These are phyloP conservation scores for Aphis gossypii DNA, from an alignment of 1,140 invertebrate species.

Conservation along the genomic window DNA sequence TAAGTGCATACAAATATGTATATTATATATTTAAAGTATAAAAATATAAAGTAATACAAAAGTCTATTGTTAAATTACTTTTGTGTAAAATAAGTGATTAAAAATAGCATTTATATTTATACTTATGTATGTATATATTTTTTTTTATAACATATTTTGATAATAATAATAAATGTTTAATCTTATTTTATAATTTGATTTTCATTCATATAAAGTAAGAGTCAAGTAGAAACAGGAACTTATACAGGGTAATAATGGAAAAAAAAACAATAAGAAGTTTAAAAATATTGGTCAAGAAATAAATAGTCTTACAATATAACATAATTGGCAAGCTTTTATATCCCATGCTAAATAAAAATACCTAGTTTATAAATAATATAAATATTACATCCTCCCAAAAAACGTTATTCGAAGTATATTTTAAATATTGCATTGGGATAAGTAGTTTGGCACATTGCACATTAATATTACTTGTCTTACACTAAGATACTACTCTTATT, in stretches of 20 bases:
- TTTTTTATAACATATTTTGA: conserved; percentile 25
- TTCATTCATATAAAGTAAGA: conserved; percentile 34
- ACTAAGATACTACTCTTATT: conserved; percentile 50
- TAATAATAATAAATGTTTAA: neutral
- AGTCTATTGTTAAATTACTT: conserved; percentile 5
- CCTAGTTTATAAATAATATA: neutral
- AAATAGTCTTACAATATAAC: conserved; percentile 13
- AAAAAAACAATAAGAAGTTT: neutral
- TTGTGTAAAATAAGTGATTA: conserved; percentile 11
- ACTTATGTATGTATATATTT: conserved; percentile 19
- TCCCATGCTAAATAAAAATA: neutral
- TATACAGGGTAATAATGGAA: neutral
- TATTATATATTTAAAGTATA: conserved; percentile 65
- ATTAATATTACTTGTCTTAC: neutral
- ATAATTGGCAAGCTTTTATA: conserved; percentile 41
- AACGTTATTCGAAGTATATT: neutral
- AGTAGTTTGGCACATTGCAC: conserved; percentile 35
- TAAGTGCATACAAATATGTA: conserved; percentile 20
- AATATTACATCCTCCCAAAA: neutral
- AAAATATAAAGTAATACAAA: conserved; percentile 40
- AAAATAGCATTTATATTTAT: neutral
- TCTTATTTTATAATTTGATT: conserved; percentile 36
- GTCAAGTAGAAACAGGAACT: conserved; percentile 47
- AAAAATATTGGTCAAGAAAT: neutral
- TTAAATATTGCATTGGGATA: conserved; percentile 39